phyloP scores from a whole-genome alignment of 2,113 vertebrate species.

The Solea solea region DNA sequence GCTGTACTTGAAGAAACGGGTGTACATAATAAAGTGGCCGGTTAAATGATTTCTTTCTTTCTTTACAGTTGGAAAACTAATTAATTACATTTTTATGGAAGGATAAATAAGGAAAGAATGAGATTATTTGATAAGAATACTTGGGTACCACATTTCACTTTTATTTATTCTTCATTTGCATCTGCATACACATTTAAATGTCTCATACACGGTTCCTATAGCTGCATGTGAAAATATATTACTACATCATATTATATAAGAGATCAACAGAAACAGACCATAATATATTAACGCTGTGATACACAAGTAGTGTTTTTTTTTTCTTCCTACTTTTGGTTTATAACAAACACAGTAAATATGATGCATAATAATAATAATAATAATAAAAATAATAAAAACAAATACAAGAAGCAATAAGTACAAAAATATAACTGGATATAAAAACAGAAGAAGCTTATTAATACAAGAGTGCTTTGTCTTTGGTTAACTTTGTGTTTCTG shows the following conservation, averaged over 20 bases:
- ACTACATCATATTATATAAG: constrained; percentile 78
- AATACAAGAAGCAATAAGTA: constrained; percentile 74
- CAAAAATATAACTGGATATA: constrained; percentile 74
- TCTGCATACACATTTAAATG: constrained; percentile 78
- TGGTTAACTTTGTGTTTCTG: constrained; percentile 66
- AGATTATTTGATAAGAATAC: too few relatives aligned
- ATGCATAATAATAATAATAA: constrained; percentile 46
- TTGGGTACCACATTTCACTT: constrained; percentile 73
- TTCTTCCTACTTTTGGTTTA: constrained; percentile 30
- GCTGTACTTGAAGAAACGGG: too few relatives aligned
- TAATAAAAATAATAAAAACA: constrained; percentile 54
- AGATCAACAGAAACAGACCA: constrained; percentile 71
- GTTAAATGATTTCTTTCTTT: too few relatives aligned
- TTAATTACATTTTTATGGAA: too few relatives aligned
- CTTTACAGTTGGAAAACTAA: too few relatives aligned
- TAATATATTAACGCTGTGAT: constrained; percentile 83
- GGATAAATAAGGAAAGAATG: too few relatives aligned
- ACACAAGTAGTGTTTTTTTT: constrained; percentile 62
- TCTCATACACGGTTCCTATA: constrained; percentile 71
- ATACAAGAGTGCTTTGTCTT: constrained; percentile 78
- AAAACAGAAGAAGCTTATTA: constrained; percentile 74
- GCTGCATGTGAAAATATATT: constrained; percentile 87
- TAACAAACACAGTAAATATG: constrained; percentile 54
- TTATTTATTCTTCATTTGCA: constrained; percentile 73
- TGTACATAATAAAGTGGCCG: too few relatives aligned